These are phyloP conservation scores for Barnardius zonarius DNA, from an alignment of 2,113 vertebrate genomes.

Conservation along the genomic window DNA sequence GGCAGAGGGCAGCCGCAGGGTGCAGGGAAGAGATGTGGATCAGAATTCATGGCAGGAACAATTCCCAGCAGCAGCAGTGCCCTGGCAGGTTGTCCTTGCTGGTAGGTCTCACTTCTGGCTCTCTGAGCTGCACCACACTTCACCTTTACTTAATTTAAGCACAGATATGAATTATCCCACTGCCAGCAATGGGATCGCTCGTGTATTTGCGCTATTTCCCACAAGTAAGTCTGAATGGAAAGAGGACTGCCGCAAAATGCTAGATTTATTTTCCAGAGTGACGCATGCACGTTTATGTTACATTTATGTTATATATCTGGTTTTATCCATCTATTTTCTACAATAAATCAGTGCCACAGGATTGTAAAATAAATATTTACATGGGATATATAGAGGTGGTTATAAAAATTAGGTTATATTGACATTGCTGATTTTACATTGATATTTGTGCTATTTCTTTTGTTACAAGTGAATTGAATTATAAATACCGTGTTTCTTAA, in stretches of 20 bases:
- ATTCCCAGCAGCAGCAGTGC: rapidly evolving
- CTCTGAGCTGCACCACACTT: not conserved
- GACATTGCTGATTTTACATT: not conserved
- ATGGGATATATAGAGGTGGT: not conserved
- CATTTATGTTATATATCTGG: not conserved
- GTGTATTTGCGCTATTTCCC: not conserved
- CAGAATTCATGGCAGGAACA: not conserved
- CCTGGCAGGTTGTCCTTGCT: not conserved
- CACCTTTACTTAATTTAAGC: not conserved
- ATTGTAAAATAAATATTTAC: not conserved
- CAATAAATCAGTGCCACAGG: not conserved
- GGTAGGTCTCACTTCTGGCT: not conserved
- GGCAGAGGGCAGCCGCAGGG: not conserved
- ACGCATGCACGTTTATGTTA: not conserved
- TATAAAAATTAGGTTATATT: not conserved
- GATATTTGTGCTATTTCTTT: not conserved
- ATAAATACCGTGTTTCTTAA: not conserved
- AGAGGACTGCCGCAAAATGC: not conserved
- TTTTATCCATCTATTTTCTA: not conserved
- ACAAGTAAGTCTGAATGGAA: not conserved
- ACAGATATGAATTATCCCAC: not conserved
- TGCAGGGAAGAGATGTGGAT: not conserved
- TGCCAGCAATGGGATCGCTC: not conserved
- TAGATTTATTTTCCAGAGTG: not conserved
- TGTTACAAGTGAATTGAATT: not conserved